phyloP scores from a whole-genome alignment of 2,888 invertebrate species.

The Amiota communis region DNA sequence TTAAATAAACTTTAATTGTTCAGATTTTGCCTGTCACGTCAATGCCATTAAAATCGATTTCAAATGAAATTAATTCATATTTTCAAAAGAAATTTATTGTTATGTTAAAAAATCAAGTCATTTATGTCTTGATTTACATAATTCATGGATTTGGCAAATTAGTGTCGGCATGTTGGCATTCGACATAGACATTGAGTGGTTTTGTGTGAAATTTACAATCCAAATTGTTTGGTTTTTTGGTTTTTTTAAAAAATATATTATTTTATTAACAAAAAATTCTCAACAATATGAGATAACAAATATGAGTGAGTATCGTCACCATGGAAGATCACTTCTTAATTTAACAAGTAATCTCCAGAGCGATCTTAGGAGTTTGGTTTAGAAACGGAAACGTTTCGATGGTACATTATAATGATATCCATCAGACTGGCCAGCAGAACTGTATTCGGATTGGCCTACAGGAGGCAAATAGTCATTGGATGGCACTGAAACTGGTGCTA shows the following conservation, averaged over 20 bases:
- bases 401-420: constrained; percentile 60
- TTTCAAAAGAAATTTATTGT: no score
- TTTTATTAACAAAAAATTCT: constrained; percentile 59
- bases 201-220: no score
- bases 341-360: constrained; percentile 50
- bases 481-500: constrained; percentile 19
- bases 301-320: constrained; percentile 56
- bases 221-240: not conserved
- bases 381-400: constrained; percentile 62
- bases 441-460: constrained; percentile 16
- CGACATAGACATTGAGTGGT: no score
- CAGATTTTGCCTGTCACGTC: no score
- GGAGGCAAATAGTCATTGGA: not conserved
- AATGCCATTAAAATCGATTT: no score
- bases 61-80: no score
- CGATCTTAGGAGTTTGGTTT: constrained; percentile 32
- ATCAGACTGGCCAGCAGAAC: constrained; percentile 31
- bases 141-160: no score
- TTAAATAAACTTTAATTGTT: no score
- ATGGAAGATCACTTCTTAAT: constrained; percentile 53
- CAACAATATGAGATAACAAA: constrained; percentile 62
- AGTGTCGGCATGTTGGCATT: no score
- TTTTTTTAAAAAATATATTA: constrained; percentile 43
- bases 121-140: no score
- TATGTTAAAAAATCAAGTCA: no score